These are phyloP conservation scores for Lepus europaeus DNA, from an alignment of 2,113 vertebrate species.

Conservation along the genomic window DNA sequence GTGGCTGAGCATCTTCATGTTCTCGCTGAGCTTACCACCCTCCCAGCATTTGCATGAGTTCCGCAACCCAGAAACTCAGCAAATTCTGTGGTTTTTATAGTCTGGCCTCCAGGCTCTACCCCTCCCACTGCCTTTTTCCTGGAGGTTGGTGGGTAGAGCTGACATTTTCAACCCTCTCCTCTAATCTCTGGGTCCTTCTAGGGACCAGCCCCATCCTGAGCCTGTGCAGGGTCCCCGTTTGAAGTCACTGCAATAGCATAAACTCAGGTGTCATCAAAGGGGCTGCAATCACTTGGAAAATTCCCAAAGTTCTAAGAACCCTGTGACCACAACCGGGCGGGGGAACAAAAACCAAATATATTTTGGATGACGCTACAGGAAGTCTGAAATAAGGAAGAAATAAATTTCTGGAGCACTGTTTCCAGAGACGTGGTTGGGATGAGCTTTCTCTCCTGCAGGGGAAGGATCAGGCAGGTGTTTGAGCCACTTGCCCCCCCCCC, in stretches of 20 bases:
- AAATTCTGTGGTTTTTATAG: not conserved
- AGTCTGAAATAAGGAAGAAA: not conserved
- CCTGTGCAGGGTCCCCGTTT: not conserved
- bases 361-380: not conserved
- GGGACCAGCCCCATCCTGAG: not conserved
- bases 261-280: not conserved
- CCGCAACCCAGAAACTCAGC: not conserved
- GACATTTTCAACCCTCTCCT: not conserved
- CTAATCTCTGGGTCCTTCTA: not conserved
- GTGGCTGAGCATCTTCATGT: not conserved
- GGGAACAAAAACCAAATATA: not conserved
- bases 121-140: not conserved
- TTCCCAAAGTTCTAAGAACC: not conserved
- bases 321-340: not conserved
- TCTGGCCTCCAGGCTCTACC: not conserved
- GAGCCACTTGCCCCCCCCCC: fast-evolving
- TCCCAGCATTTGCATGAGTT: not conserved
- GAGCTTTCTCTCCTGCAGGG: not conserved
- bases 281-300: not conserved
- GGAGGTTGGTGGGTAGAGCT: not conserved
- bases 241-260: not conserved
- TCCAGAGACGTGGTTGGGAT: not conserved
- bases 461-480: not conserved
- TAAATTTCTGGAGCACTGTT: not conserved
- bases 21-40: not conserved